phyloP scores from a whole-genome alignment of 2,888 invertebrate genomes.

The Agonopterix heracliana region DNA sequence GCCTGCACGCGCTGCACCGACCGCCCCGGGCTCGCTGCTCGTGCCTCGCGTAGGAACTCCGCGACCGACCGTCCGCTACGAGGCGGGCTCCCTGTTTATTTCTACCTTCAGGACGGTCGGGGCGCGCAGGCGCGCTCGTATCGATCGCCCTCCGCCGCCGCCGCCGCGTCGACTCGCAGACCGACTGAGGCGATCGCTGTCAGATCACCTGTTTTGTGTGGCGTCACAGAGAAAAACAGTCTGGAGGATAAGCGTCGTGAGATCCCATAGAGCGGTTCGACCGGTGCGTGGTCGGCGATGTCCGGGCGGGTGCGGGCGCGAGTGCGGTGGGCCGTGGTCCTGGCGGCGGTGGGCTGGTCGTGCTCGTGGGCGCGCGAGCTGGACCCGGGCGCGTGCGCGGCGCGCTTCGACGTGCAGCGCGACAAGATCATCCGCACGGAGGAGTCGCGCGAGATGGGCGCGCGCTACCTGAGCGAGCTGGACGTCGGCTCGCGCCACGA shows the following conservation, averaged over 20 bases:
- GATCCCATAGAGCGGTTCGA: too few relatives aligned
- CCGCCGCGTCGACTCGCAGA: background rate
- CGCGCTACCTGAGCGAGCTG: conserved; percentile 90
- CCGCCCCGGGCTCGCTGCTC: background rate
- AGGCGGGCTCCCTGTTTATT: too few relatives aligned
- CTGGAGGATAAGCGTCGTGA: background rate
- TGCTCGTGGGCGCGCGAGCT: conserved; percentile 62
- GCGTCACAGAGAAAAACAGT: background rate
- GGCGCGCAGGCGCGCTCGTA: conserved; percentile 32
- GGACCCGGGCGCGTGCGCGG: conserved; percentile 81
- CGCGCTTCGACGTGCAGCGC: conserved; percentile 88
- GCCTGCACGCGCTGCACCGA: background rate
- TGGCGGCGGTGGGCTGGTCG: conserved; percentile 8
- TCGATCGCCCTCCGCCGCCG: conserved; percentile 24
- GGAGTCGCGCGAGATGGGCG: conserved; percentile 92
- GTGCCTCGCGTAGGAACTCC: too few relatives aligned
- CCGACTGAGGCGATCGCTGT: background rate
- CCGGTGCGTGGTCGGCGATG: background rate
- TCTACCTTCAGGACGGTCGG: background rate
- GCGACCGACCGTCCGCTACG: too few relatives aligned
- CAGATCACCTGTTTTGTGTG: background rate
- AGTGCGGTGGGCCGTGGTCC: background rate
- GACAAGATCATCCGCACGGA: conserved; percentile 94
- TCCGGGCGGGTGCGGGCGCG: background rate
- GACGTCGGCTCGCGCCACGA: conserved; percentile 88